Evolutionary conservation across 1,140 invertebrate species (phyloP).

Genomic region (Mya arenaria): DNA sequence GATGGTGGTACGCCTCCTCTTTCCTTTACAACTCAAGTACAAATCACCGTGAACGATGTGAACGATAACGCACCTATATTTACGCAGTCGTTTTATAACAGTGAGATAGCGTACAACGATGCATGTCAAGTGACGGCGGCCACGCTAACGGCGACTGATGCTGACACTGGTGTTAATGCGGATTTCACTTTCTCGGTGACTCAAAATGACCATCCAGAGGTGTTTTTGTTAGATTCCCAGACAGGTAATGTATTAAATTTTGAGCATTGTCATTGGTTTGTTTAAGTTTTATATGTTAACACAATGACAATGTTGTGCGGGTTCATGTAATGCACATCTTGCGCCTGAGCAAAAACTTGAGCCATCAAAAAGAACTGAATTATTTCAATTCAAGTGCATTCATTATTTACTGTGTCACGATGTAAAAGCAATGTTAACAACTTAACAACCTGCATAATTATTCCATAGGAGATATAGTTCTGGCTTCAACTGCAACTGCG

Average conservation of each 20-base stretch:
- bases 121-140: slow-evolving; percentile 58
- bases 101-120: slow-evolving; percentile 66
- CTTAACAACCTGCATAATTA: no score
- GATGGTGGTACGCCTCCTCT: slow-evolving; percentile 57
- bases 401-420: no score
- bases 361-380: no score
- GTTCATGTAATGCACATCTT: no score
- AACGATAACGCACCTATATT: slow-evolving; percentile 62
- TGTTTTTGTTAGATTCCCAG: slow-evolving; percentile 58
- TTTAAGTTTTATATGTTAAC: no score
- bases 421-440: no score
- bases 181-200: slow-evolving; percentile 62
- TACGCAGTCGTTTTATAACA: slow-evolving; percentile 66
- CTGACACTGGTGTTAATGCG: slow-evolving; percentile 67
- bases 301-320: no score
- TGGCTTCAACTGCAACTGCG: slow-evolving; percentile 41
- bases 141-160: slow-evolving; percentile 66
- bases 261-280: no score
- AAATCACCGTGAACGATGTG: slow-evolving; percentile 53
- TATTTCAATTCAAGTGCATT: no score
- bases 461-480: slow-evolving; percentile 61
- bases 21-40: slow-evolving; percentile 54
- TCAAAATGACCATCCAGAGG: slow-evolving; percentile 45
- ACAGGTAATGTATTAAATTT: slow-evolving; percentile 63
- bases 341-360: no score